phyloP scores from a whole-genome alignment of 2,113 vertebrate genomes.

The Plotosus lineatus region DNA sequence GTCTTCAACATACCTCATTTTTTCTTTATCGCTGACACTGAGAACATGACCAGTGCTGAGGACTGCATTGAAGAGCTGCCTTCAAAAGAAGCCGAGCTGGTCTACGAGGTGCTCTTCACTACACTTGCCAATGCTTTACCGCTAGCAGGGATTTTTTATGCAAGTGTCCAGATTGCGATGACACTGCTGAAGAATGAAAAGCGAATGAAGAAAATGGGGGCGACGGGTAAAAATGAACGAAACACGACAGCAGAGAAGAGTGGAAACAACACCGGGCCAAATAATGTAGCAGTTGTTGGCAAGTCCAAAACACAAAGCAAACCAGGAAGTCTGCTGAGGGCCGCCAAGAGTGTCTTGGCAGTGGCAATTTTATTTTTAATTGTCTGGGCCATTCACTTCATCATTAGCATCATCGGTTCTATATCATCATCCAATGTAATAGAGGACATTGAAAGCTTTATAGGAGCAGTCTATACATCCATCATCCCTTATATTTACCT shows the following conservation, averaged over 20 bases:
- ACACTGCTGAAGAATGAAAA: conserved; percentile 64
- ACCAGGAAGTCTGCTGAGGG: conserved; percentile 63
- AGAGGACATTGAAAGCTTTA: conserved; percentile 68
- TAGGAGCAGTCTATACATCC: conserved; percentile 69
- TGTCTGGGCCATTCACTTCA: conserved; percentile 72
- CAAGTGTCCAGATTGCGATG: conserved; percentile 64
- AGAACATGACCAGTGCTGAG: conserved; percentile 51
- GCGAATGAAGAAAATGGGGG: conserved; percentile 56
- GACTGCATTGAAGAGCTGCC: conserved; percentile 64
- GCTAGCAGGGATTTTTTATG: conserved; percentile 58
- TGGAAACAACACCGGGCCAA: not conserved
- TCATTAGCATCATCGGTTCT: conserved; percentile 64
- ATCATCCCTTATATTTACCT: conserved; percentile 74
- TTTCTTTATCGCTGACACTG: conserved; percentile 44
- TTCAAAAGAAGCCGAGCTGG: conserved; percentile 1
- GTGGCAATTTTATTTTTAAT: conserved; percentile 71
- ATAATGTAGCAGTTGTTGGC: not conserved
- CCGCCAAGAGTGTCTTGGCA: conserved; percentile 73
- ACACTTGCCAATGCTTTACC: conserved; percentile 67
- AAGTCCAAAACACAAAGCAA: conserved; percentile 55
- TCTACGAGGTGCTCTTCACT: conserved; percentile 65
- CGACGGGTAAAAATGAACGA: not conserved
- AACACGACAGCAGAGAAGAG: not conserved
- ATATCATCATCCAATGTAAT: conserved; percentile 55
- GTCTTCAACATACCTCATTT: conserved; percentile 66